Base-by-base conservation (phyloP, 2,888 invertebrate genomes). In the Pherbina coryleti region DNA sequence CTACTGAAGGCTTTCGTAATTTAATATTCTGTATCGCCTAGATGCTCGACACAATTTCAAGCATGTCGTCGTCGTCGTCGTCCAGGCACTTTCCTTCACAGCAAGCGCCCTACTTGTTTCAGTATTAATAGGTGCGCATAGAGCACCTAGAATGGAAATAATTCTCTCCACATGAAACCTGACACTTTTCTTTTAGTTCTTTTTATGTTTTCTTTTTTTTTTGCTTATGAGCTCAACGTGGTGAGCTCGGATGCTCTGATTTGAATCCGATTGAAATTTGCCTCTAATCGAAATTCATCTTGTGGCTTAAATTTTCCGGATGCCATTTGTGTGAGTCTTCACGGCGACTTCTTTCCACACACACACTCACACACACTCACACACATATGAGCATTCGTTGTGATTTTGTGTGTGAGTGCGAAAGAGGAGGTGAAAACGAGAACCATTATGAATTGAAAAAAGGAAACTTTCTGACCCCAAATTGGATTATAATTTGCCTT, bases 401-500 rank as follows among this genome's bases (percentile, higher is more conserved):
- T 25, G 4, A 2, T 11, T 11, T 2, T 22, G 3, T 37, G 69
- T 49, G 51, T 11, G 55, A 17, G 53, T 14, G 71, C 25, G 28
- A 55, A 55, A 28, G 17, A 28, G n/a, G 31, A 8, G 19, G 31
- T 25, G 49, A 73, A 31, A 28, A 51, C 44, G 62, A 55, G 34
- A 34, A 19, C 11, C 34, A 31, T 28, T 44, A n/a, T 22, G 28
- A 11, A n/a, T 49, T 19, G 62, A 44, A 60, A 28, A 77, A 73
- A 80, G 78, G 75, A 76, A 82, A 80, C 79, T 81, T 69, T 79
- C 82, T 82, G 82, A 81, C 81, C 82, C 80, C 81, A 82, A 82
- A 82, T 82, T 81, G 81, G 79, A 80, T 82, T 82, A 82, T 81
- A 80, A 82, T 82, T 82, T 82, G 79, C 81, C 79, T 79, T 79